Base-by-base conservation (phyloP, 2,888 invertebrate genomes). In the Erebia ligea region DNA sequence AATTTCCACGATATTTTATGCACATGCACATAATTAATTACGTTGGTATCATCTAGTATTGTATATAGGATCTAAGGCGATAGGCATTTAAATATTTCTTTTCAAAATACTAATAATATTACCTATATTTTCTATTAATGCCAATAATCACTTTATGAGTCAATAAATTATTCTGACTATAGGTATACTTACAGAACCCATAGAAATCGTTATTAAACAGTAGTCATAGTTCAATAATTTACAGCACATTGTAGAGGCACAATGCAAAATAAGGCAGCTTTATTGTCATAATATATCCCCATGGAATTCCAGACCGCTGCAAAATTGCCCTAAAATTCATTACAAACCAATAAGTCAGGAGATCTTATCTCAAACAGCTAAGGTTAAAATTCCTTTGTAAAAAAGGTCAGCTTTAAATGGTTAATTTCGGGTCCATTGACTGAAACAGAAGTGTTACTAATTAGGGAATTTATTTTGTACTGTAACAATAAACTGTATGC, bases 401-500 rank as follows among this genome's bases (percentile, higher is more conserved):
- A 42, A 65, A 56, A 62, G 59, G 10, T 69, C 54, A 52, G 42
- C 17, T 68, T 68, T 56, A 65, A 67, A 50, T 72, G 68, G 64
- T 61, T 52, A 68, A 68, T 68, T 67, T 67, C 10, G 11, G 40
- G 40, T 52, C 68, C 74, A 71, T 73, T 70, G 67, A 69, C 61
- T 71, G 73, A 75, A 74, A 76, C 76, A 74, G 75, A 74, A 76
- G 76, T 77, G 75, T 76, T 73, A 75, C 75, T 75, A 73, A 73
- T 75, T 75, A 73, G 65, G 40, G 68, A 58, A 66, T 72, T 73
- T 74, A 70, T 75, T 73, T 59, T 15, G 40, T 74, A 65, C 13
- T 58, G 58, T 58, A 34, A 34, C 25, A 52, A 64, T 64, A 52
- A 64, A 52, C 19, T 50, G 15, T 52, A 15, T 11, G 17, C 42